Evolutionary conservation across 2,797 vertebrate genomes (phyloP), one percentile per base, ranked within the genome.

Genomic region (Ataeniobius toweri): DNA sequence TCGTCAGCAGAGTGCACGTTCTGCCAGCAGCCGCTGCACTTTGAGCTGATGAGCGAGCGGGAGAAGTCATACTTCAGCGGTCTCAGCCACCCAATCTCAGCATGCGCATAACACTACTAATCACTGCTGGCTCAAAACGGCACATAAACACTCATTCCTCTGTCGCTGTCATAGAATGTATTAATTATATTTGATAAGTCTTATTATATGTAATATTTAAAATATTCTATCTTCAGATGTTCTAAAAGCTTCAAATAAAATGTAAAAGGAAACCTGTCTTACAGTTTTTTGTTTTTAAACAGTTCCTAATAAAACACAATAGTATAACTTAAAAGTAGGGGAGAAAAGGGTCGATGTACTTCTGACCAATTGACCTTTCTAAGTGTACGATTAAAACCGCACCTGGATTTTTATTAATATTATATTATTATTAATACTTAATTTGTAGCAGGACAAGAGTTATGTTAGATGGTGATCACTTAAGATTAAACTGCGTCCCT

Each of bases 31-130:
- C 98, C 98, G 0, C 93, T 99, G 28, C 97, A 99, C 85, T 98
- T 99, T 20, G 97, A 99, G 92, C 80, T 96, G 86, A 98, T 99
- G 97, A 97, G 96, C 14, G 98, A 98, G 65, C 83, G 97, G 16
- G 98, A 99, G 88, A 96, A 93, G 78, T 96, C 97, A 55, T 99
- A 97, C 92, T 99, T 99, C 94, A 96, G 88, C 0, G 98, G 98
- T 89, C 94, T 99, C 89, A 98, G 98, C 92, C 97, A 97, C 85
- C 88, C 96, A 1, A 93, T 99, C 26, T 98, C 96, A 6, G 98
- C 95, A 84, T 95, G 94, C 72, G 98, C 96, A 79, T 99, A 94
- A 97, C 87, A 83, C 80, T 80, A 80, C 58, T 72, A 71, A 8
- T 20, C 53, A 59, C 71, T 44, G 73, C 78, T 68, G 78, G 81